Base-by-base conservation (phyloP, 2,888 invertebrate genomes). In the Dynastes grantii region DNA sequence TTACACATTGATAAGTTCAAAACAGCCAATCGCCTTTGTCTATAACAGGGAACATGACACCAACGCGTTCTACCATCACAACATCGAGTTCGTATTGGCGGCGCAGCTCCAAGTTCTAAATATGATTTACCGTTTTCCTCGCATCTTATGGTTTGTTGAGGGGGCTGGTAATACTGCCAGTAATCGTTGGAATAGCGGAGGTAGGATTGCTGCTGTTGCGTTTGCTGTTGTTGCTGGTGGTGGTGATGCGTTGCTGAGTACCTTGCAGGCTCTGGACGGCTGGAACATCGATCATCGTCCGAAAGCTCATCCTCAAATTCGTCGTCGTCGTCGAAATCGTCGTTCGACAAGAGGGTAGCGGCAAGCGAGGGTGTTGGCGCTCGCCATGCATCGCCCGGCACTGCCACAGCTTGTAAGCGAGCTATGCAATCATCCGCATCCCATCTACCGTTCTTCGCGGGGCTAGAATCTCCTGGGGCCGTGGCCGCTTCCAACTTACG, bases 1-100 rank as follows among this genome's bases (percentile, higher is more conserved):
- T 98, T 98, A 88, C 95, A 94, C 94, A 97, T 96, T 83, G 97
- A 97, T 83, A 97, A 92, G 88, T 97, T 96, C 88, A 97, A 93
- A 87, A 97, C 96, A 85, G 96, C 95, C 86, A 96, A 92, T 78
- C 97, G 92, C 83, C 95, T 91, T 87, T 96, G 96, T 87, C 95
- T 93, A 89, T 96, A 96, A 89, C 96, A 96, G 80, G 95, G 94
- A 81, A 95, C 94, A 85, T 94, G 93, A 88, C 95, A 95, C 92
- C 96, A 95, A 65, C 89, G 85, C 83, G 88, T 89, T 80, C 88
- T 85, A 75, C 88, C 88, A 80, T 88, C 89, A 84, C 88, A 89
- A 84, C 88, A 89, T 78, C 88, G 84, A 81, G 87, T 85, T 79
- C 87, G 83, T 81, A 87, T 85, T 22, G 85, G 84, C 32, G 87